Evolutionary conservation across 2,113 vertebrate genomes (phyloP).

Genomic region (Noctilio leporinus): DNA sequence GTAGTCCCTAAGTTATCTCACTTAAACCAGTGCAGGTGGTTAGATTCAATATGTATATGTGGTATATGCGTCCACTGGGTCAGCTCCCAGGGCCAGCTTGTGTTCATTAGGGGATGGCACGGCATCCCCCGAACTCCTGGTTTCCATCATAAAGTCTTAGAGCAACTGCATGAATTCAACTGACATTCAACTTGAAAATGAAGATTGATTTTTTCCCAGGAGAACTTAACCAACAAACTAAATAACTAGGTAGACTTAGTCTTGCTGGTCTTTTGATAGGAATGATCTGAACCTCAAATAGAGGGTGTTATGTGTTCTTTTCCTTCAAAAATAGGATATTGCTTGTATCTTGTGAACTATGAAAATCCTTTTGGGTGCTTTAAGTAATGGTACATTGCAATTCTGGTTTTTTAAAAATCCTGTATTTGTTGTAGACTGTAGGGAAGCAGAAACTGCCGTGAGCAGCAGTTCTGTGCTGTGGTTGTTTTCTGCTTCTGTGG

Average conservation of each 20-base stretch:
- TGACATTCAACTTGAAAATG: background rate
- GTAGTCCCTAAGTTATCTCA: background rate
- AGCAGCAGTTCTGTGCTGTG: background rate
- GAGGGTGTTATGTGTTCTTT: background rate
- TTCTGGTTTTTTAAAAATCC: background rate
- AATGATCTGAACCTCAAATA: background rate
- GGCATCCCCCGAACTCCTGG: background rate
- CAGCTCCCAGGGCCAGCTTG: rapidly evolving
- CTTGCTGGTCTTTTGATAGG: background rate
- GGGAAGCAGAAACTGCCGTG: background rate
- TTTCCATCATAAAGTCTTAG: background rate
- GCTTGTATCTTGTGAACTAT: background rate
- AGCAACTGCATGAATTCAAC: background rate
- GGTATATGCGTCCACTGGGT: background rate
- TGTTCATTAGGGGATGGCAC: background rate
- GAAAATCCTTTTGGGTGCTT: background rate
- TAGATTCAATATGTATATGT: background rate
- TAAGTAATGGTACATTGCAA: background rate
- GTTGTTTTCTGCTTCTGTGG: background rate
- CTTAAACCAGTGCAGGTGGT: background rate
- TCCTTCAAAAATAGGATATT: background rate
- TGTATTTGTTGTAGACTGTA: background rate
- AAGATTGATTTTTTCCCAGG: background rate
- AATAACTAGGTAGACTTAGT: background rate
- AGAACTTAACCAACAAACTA: background rate